Conservation (phyloP, 2,888 invertebrate species). For the Drosophila neotestacea region DNA sequence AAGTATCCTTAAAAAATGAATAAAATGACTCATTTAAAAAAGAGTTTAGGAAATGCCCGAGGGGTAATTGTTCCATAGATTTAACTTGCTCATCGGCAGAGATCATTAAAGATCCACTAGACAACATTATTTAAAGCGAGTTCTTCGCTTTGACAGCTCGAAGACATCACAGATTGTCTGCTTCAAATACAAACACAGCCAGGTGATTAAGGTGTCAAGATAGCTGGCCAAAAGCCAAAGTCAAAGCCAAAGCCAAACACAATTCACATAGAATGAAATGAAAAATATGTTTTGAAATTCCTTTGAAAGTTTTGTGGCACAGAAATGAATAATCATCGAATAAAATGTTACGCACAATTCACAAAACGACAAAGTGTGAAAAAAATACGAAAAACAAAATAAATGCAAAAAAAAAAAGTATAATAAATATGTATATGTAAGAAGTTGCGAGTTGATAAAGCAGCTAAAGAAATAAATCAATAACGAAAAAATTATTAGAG, state of each 20-base stretch:
- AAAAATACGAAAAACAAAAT: conserved; percentile 19
- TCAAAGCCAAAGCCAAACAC: conserved; percentile 8
- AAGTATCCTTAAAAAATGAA: not conserved
- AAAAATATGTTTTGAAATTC: conserved; percentile 43
- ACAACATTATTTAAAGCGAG: conserved; percentile 43
- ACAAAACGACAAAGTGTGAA: conserved; percentile 28
- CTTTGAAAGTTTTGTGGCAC: conserved; percentile 40
- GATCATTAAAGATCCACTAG: conserved; percentile 41
- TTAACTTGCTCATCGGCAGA: conserved; percentile 8
- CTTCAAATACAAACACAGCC: conserved; percentile 48
- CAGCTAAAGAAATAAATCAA: conserved; percentile 79
- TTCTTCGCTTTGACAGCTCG: conserved; percentile 54
- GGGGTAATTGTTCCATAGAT: conserved; percentile 8
- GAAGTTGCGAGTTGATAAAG: conserved; percentile 57
- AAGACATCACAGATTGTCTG: conserved; percentile 30
- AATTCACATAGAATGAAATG: conserved; percentile 20
- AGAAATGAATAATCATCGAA: conserved; percentile 43
- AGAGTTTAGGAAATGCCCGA: not conserved
- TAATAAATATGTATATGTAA: conserved; percentile 12
- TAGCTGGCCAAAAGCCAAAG: conserved; percentile 26
- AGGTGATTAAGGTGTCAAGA: conserved; percentile 74
- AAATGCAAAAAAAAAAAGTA: conserved; percentile 24
- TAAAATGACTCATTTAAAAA: conserved; percentile 20
- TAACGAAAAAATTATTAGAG: conserved; percentile 59
- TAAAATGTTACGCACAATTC: conserved; percentile 42